These are phyloP conservation scores for Bradypus variegatus DNA, from an alignment of 2,797 vertebrate genomes.

Conservation along the genomic window DNA sequence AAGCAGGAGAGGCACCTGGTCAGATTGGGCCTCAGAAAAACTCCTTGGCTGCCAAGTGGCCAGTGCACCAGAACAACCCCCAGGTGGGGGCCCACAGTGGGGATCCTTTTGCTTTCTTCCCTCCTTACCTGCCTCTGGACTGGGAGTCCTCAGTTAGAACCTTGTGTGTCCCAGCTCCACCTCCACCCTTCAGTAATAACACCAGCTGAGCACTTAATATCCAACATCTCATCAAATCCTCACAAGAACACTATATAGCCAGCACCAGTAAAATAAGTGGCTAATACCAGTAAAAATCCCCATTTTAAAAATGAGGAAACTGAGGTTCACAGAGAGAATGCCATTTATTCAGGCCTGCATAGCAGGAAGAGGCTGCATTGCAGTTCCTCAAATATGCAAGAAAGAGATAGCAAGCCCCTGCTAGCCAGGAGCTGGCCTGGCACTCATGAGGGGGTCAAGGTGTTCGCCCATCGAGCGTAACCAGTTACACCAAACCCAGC, in stretches of 20 bases:
- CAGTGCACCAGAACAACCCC: background rate
- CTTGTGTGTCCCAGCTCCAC: background rate
- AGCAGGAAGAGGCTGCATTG: background rate
- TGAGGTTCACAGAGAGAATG: background rate
- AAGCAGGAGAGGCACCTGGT: background rate
- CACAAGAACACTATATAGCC: background rate
- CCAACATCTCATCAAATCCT: background rate
- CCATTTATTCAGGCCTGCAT: background rate
- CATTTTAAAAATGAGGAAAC: background rate
- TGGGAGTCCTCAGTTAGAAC: background rate
- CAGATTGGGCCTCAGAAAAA: background rate
- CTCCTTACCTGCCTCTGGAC: background rate
- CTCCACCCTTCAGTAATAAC: background rate
- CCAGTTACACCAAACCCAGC: background rate
- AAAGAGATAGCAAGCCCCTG: background rate
- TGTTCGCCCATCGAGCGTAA: background rate
- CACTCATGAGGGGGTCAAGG: background rate
- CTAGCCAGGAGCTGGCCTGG: background rate
- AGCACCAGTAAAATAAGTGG: no score
- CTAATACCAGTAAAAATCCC: background rate
- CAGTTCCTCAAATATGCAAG: background rate
- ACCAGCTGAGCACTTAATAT: background rate
- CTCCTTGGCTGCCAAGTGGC: background rate
- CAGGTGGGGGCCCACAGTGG: background rate
- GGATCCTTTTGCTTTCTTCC: background rate